A percentile compares a stretch with the other conserved stretches of the same genome.
phyloP scores from a whole-genome alignment of 2,888 invertebrate species.

The Pinctada fucata region DNA sequence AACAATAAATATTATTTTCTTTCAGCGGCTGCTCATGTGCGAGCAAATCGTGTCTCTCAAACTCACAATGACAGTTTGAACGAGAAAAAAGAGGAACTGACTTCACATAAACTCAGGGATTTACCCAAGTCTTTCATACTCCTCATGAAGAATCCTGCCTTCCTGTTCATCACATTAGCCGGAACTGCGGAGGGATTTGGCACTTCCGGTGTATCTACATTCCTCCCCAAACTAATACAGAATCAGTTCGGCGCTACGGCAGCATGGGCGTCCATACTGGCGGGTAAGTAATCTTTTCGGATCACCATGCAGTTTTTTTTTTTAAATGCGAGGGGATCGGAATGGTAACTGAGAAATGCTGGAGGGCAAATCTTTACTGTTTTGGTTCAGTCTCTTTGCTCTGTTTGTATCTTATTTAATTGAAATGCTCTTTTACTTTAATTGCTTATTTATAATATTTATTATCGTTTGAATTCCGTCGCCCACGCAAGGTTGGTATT shows the following conservation, averaged over 20 bases:
- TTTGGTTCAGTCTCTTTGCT: too few species aligned
- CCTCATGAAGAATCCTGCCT: slow-evolving; percentile 66
- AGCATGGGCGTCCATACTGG: slow-evolving; percentile 83
- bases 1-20: too few species aligned
- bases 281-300: slow-evolving; percentile 82
- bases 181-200: slow-evolving; percentile 79
- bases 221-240: slow-evolving; percentile 86
- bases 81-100: slow-evolving; percentile 37
- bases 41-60: slow-evolving; percentile 57
- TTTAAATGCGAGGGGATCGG: too few species aligned
- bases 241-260: slow-evolving; percentile 84
- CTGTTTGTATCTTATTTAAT: too few species aligned
- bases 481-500: too few species aligned
- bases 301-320: neutral
- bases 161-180: slow-evolving; percentile 83
- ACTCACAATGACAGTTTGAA: slow-evolving; percentile 50
- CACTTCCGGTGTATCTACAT: slow-evolving; percentile 82
- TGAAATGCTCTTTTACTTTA: too few species aligned
- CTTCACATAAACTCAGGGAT: slow-evolving; percentile 33
- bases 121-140: slow-evolving; percentile 48
- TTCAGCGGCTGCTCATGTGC: slow-evolving; percentile 59
- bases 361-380: too few species aligned
- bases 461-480: too few species aligned
- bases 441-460: too few species aligned
- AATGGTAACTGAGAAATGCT: too few species aligned